Evolutionary conservation across 2,888 invertebrate species (phyloP), one percentile per base, ranked within the genome.

Genomic region (Prosapia bicincta): DNA sequence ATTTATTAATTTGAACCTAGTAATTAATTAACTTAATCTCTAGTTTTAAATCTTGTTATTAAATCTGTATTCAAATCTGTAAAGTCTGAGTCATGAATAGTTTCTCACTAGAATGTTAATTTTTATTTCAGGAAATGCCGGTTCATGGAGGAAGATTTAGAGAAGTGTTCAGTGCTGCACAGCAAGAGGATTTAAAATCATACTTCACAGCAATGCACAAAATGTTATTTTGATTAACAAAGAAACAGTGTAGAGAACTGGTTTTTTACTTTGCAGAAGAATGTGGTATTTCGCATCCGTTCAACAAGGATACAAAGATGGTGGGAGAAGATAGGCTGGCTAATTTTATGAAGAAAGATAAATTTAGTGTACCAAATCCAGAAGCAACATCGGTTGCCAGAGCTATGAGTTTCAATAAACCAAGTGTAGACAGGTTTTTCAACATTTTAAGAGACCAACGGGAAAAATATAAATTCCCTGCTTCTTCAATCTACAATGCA

Each of bases 161-260:
- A 67, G 32, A 0, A 10, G 23, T 73, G 20, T 32, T 73, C 68
- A 66, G 20, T 1, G 68, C 15, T 13, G 24, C 23, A 69, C 43
- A 68, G 26, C 28, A 26, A 6, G 38, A 20, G 20, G 68, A 74
- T 9, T 24, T 74, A n/a, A 74, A 28, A 1, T 26, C 13, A 3
- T 74, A 74, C 24, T 43, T 74, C 0, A 69, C 43, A 26, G 74
- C 23, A 54, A 74, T 74, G 23, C 68, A 74, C 20, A 1, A 30
- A 38, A 74, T 24, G 32, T 74, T 74, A 5, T 74, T 74, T 26
- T 66, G 67, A 26, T 32, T 74, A 68, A 74, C 68, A 1, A 67
- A 68, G 23, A n/a, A 43, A 10, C 68, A 74, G n/a, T 74, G 74
- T 24, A 74, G 67, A 32, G 43, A 43, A 38, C 69, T 74, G 0